A percentile compares a stretch with the other conserved stretches of the same genome.
These are phyloP conservation scores for Microplitis demolitor DNA, from an alignment of 1,140 invertebrate species.

Conservation along the genomic window DNA sequence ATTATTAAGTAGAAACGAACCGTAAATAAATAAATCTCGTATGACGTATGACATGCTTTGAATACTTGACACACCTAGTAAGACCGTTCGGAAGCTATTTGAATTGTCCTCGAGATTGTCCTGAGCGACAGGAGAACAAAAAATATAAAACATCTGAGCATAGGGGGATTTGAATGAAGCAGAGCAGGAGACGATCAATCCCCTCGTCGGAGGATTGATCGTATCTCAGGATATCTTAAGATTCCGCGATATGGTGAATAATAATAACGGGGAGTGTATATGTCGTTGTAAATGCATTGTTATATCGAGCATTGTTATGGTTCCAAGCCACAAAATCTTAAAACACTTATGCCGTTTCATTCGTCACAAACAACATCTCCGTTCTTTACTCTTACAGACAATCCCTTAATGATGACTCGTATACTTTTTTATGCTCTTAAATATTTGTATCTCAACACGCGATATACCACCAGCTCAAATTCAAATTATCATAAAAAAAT, in stretches of 20 bases:
- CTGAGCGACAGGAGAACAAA: slow-evolving; percentile 10
- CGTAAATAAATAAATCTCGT: no score
- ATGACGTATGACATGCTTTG: not conserved
- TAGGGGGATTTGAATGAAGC: slow-evolving; percentile 41
- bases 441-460: not conserved
- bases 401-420: not conserved
- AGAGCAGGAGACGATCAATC: slow-evolving; percentile 32
- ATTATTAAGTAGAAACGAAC: no score
- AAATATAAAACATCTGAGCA: slow-evolving; percentile 23
- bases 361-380: not conserved
- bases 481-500: not conserved
- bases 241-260: slow-evolving; percentile 44
- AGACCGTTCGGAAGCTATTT: not conserved
- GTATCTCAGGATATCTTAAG: slow-evolving; percentile 41
- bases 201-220: slow-evolving; percentile 30
- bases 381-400: not conserved
- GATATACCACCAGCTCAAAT: not conserved
- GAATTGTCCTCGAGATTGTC: slow-evolving; percentile 23
- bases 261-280: slow-evolving; percentile 26
- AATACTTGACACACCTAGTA: not conserved
- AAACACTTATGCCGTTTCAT: not conserved
- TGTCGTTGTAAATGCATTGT: slow-evolving; percentile 35
- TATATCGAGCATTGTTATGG: slow-evolving; percentile 22
- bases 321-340: not conserved
- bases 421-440: no score